These are phyloP conservation scores for Oncorhynchus gorbuscha DNA, from an alignment of 2,113 vertebrate genomes.

Conservation along the genomic window DNA sequence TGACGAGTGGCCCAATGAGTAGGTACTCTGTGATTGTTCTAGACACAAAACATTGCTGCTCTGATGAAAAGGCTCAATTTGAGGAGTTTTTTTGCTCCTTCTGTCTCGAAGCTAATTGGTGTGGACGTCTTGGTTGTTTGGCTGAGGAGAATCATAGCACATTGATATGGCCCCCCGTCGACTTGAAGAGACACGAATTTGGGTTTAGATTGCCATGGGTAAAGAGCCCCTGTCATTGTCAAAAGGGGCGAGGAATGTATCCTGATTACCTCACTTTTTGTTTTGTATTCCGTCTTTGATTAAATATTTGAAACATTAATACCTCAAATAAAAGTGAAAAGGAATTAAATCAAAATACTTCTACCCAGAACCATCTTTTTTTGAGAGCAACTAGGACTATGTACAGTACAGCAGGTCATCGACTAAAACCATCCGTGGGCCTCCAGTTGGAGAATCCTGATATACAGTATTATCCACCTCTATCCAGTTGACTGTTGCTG, in stretches of 20 bases:
- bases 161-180: slow-evolving; percentile 31
- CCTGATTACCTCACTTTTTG: too few relatives aligned
- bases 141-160: slow-evolving; percentile 44
- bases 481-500: not conserved
- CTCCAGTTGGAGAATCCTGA: too few relatives aligned
- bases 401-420: too few relatives aligned
- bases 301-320: too few relatives aligned
- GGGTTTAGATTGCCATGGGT: slow-evolving; percentile 33
- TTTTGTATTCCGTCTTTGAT: too few relatives aligned
- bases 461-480: not conserved
- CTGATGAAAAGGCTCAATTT: slow-evolving; percentile 61
- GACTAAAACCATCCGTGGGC: too few relatives aligned
- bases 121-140: slow-evolving; percentile 61
- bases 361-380: too few relatives aligned
- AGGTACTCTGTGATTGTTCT: slow-evolving; percentile 58
- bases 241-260: too few relatives aligned
- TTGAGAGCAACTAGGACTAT: too few relatives aligned
- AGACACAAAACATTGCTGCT: slow-evolving; percentile 56
- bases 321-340: too few relatives aligned
- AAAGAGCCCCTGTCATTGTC: slow-evolving; percentile 4
- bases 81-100: slow-evolving; percentile 35
- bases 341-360: too few relatives aligned
- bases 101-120: slow-evolving; percentile 50
- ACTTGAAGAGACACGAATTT: slow-evolving; percentile 10
- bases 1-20: slow-evolving; percentile 43